Conservation (phyloP, 2,113 vertebrate genomes). For the Elachura formosa region DNA sequence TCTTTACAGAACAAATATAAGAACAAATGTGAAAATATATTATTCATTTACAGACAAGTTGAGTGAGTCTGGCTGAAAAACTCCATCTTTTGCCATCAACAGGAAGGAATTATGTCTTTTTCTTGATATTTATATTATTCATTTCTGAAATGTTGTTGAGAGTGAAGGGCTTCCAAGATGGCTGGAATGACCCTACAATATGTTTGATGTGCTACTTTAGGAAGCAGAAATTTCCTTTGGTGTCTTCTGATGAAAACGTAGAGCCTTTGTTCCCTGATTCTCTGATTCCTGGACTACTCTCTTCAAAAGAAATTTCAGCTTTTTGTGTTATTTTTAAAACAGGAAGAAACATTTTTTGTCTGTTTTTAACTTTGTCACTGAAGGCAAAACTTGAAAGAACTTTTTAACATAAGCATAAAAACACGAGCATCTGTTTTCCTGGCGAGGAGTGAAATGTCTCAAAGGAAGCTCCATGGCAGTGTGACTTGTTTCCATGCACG, state of each 20-base stretch:
- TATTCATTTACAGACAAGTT: not conserved
- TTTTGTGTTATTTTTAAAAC: conserved; percentile 59
- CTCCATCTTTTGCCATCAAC: not conserved
- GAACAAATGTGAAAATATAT: not conserved
- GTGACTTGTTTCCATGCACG: not conserved
- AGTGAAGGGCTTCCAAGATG: conserved; percentile 10
- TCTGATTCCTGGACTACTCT: conserved; percentile 9
- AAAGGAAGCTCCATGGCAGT: not conserved
- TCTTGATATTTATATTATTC: not conserved
- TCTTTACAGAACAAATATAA: not conserved
- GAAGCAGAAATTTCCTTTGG: conserved; percentile 73
- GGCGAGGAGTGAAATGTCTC: not conserved
- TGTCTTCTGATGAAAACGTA: not conserved
- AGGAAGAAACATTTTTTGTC: conserved; percentile 33
- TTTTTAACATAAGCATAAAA: not conserved
- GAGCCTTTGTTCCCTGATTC: conserved; percentile 45
- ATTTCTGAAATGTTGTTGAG: not conserved
- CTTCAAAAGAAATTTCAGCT: conserved; percentile 54
- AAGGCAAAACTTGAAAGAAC: conserved; percentile 48
- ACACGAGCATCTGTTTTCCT: not conserved
- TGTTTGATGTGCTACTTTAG: conserved; percentile 68
- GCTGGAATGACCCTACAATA: conserved; percentile 11
- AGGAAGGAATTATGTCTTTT: conserved; percentile 2
- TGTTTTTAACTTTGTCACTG: conserved; percentile 30
- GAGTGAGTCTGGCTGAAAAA: not conserved